phyloP scores from a whole-genome alignment of 2,888 invertebrate species.

The Sarcophaga rosellei region DNA sequence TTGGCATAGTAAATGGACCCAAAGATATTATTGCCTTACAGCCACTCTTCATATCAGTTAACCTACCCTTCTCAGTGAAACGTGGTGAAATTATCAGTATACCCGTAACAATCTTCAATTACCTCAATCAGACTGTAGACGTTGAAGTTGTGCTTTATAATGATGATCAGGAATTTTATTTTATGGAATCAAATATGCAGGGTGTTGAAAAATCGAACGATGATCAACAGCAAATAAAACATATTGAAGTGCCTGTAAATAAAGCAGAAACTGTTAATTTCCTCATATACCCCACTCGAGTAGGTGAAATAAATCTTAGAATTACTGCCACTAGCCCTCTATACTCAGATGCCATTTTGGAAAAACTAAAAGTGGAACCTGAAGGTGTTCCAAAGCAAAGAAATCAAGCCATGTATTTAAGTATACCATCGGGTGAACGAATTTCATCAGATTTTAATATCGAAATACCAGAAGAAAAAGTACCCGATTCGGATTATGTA shows the following conservation, averaged over 20 bases:
- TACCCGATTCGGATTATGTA: conserved; percentile 83
- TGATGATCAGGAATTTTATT: conserved; percentile 88
- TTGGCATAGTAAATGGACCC: conserved; percentile 84
- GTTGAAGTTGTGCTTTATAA: conserved; percentile 92
- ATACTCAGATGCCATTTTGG: conserved; percentile 84
- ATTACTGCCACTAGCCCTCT: conserved; percentile 83
- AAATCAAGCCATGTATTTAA: not conserved
- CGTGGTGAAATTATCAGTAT: conserved; percentile 92
- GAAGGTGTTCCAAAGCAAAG: conserved; percentile 85
- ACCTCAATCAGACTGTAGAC: conserved; percentile 87
- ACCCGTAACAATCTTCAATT: conserved; percentile 92
- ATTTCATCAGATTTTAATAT: not conserved
- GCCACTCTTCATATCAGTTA: conserved; percentile 88
- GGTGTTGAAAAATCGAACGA: conserved; percentile 70
- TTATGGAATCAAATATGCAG: conserved; percentile 77
- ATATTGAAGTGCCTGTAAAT: conserved; percentile 86
- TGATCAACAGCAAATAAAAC: conserved; percentile 71
- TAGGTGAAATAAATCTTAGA: conserved; percentile 87
- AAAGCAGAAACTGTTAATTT: conserved; percentile 85
- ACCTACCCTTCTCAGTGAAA: conserved; percentile 89
- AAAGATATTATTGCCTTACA: conserved; percentile 87
- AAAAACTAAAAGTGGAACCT: conserved; percentile 85
- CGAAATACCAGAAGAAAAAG: conserved; percentile 85
- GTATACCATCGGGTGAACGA: not conserved
- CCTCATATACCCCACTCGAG: conserved; percentile 86